These are phyloP conservation scores for Beris chalybata DNA, from an alignment of 2,888 invertebrate species.

Conservation along the genomic window DNA sequence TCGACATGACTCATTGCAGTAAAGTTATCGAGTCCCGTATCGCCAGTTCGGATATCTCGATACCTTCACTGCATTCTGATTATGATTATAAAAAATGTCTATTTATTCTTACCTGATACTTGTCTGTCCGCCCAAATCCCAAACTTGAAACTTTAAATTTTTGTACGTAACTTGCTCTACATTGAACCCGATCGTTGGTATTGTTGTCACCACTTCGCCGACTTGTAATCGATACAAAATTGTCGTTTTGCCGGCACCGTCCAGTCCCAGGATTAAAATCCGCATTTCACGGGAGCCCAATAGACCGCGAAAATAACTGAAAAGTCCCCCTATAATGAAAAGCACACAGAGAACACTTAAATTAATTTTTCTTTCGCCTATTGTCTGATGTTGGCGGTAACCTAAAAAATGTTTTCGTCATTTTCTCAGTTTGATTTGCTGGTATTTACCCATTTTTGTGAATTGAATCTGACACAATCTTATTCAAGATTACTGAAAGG, in stretches of 20 bases:
- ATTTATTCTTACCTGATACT: slow-evolving; percentile 79
- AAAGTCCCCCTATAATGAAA: slow-evolving; percentile 75
- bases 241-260: slow-evolving; percentile 99
- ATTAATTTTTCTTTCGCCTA: background rate
- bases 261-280: slow-evolving; percentile 95
- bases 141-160: slow-evolving; percentile 98
- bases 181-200: slow-evolving; percentile 98
- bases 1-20: too few relatives aligned
- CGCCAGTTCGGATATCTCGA: too few relatives aligned
- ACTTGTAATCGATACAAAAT: slow-evolving; percentile 98
- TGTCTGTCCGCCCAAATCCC: slow-evolving; percentile 99
- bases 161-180: slow-evolving; percentile 99
- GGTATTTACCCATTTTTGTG: slow-evolving; percentile 24
- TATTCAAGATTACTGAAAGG: background rate
- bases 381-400: slow-evolving; percentile 4
- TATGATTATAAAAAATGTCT: too few relatives aligned
- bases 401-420: slow-evolving; percentile 26
- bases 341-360: background rate
- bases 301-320: slow-evolving; percentile 95
- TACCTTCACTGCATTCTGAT: too few relatives aligned
- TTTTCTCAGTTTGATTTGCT: background rate
- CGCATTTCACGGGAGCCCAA: slow-evolving; percentile 97
- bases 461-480: slow-evolving; percentile 8
- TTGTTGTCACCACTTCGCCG: slow-evolving; percentile 97
- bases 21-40: too few relatives aligned